A percentile compares a stretch with the other conserved stretches of the same genome.
These are phyloP conservation scores for Habroteleia sp. DNA, from an alignment of 2,888 invertebrate genomes.

Conservation along the genomic window DNA sequence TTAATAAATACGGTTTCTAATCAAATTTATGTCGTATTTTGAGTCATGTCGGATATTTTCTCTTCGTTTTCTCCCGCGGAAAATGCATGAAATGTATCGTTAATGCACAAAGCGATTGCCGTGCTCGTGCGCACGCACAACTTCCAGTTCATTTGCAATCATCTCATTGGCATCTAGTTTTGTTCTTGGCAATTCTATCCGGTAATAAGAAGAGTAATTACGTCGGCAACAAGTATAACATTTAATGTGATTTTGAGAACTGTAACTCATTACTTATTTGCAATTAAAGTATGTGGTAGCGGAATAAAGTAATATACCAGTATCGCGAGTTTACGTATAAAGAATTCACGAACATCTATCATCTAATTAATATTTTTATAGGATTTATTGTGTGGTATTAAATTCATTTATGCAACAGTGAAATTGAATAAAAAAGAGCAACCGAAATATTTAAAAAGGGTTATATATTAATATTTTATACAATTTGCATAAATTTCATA, in stretches of 20 bases:
- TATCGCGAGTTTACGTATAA: no score
- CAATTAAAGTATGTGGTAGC: constrained; percentile 8
- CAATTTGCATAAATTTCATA: no score
- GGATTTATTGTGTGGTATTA: no score
- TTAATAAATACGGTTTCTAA: constrained; percentile 57
- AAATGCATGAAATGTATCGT: constrained; percentile 24
- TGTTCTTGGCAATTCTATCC: constrained; percentile 22
- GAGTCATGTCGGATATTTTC: constrained; percentile 41
- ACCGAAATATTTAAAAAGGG: no score
- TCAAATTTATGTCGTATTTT: constrained; percentile 47
- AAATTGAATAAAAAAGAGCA: no score
- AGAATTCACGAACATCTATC: no score
- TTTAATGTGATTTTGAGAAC: constrained; percentile 36
- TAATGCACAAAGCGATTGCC: neutral
- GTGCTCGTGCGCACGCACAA: constrained; percentile 5
- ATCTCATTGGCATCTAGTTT: constrained; percentile 30
- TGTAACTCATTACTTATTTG: constrained; percentile 24
- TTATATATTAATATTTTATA: no score
- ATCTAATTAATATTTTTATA: no score
- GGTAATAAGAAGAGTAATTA: constrained; percentile 31
- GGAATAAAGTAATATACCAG: constrained; percentile 2
- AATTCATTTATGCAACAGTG: no score
- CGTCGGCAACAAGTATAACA: constrained; percentile 20
- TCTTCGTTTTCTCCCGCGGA: constrained; percentile 45
- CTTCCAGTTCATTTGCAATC: constrained; percentile 25